Percentiles rank a stretch among this genome's conserved stretches.
These are phyloP conservation scores for Chaetodon auriga DNA, from an alignment of 2,113 vertebrate genomes.

Conservation along the genomic window DNA sequence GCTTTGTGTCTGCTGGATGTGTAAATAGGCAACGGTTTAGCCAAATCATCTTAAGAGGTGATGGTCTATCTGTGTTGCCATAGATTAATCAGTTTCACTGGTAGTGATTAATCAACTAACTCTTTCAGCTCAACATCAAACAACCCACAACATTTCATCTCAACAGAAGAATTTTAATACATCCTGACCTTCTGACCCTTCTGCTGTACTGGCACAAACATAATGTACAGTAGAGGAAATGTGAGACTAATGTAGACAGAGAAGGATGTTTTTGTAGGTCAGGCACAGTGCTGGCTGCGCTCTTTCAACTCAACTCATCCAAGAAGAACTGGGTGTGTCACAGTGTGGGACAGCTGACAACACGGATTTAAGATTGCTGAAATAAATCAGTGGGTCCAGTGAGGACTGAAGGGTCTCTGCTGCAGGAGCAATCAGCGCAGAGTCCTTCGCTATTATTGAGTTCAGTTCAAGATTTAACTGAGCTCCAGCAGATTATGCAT, in stretches of 20 bases:
- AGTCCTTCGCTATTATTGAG: conserved; percentile 37
- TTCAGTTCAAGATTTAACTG: conserved; percentile 35
- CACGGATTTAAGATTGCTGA: conserved; percentile 25
- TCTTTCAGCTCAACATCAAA: conserved; percentile 12
- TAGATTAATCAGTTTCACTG: conserved; percentile 4
- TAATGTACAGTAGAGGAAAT: conserved; percentile 16
- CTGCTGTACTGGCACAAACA: neutral
- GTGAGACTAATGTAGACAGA: conserved; percentile 39
- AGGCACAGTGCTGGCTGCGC: conserved; percentile 27
- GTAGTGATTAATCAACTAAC: neutral
- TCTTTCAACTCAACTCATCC: conserved; percentile 28
- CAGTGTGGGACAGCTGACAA: conserved; percentile 29
- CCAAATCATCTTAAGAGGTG: neutral
- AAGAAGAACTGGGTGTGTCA: conserved; percentile 59
- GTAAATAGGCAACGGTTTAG: neutral
- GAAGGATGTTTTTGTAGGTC: conserved; percentile 34
- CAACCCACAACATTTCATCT: conserved; percentile 3
- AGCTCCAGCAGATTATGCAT: conserved; percentile 49
- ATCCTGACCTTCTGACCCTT: conserved; percentile 1
- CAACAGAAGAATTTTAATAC: conserved; percentile 19
- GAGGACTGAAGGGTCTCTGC: conserved; percentile 22
- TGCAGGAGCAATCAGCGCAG: conserved; percentile 1
- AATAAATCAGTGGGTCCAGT: conserved; percentile 33
- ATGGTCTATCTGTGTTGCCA: neutral
- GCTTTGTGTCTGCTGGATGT: neutral